Conservation (phyloP, 1,140 invertebrate genomes). For the Drosophila ananassae region DNA sequence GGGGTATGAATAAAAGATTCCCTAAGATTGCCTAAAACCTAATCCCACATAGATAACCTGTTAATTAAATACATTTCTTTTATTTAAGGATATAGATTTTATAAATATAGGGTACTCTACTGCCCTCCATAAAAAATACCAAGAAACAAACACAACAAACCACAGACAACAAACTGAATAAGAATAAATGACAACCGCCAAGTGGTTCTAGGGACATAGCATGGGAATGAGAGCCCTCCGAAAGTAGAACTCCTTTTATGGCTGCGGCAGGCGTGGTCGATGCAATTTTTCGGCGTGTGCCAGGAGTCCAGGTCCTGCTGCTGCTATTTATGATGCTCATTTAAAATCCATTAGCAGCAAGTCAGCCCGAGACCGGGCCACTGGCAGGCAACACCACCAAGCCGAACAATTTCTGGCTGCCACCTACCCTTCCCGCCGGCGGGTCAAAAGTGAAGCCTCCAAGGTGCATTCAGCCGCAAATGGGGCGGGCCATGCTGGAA, state of each 20-base stretch:
- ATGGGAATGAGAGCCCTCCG: background rate
- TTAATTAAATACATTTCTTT: background rate
- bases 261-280: conserved; percentile 43
- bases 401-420: conserved; percentile 6
- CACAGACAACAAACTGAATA: conserved; percentile 59
- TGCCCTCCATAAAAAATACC: background rate
- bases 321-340: conserved; percentile 83
- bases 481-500: conserved; percentile 2
- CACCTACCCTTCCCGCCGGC: conserved; percentile 13
- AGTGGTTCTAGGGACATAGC: conserved; percentile 43
- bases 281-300: conserved; percentile 45
- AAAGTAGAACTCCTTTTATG: conserved; percentile 49
- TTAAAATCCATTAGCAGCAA: conserved; percentile 83
- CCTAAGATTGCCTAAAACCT: background rate
- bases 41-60: too few species aligned
- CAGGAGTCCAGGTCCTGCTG: conserved; percentile 25
- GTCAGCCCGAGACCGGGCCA: conserved; percentile 59
- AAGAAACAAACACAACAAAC: conserved; percentile 16
- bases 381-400: conserved; percentile 16
- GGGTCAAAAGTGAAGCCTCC: conserved; percentile 65
- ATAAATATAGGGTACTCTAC: conserved; percentile 10
- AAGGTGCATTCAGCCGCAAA: conserved; percentile 63
- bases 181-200: conserved; percentile 73
- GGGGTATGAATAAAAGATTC: background rate
- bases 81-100: background rate